phyloP scores from a whole-genome alignment of 2,888 invertebrate genomes.

The Athalia cordata region DNA sequence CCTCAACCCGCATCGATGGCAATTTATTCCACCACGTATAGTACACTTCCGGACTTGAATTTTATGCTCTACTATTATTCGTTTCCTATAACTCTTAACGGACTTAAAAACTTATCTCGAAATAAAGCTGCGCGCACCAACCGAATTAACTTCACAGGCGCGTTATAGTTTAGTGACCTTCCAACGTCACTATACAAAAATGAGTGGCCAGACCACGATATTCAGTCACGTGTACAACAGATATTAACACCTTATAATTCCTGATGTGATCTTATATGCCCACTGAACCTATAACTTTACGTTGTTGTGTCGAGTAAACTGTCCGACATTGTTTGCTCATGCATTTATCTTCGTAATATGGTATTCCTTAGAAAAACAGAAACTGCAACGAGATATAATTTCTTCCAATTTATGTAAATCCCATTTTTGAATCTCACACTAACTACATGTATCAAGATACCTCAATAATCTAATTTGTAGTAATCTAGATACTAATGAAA shows the following conservation, averaged over 20 bases:
- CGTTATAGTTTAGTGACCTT: slow-evolving; percentile 4
- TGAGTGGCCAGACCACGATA: slow-evolving; percentile 13
- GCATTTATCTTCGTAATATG: slow-evolving; percentile 7
- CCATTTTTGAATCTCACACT: too few relatives aligned
- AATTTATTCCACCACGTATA: slow-evolving; percentile 29
- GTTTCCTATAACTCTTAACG: neutral
- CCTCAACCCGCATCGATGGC: neutral
- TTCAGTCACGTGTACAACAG: slow-evolving; percentile 7
- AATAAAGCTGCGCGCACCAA: neutral
- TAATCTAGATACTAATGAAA: too few relatives aligned
- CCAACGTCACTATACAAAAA: slow-evolving; percentile 16
- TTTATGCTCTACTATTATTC: neutral
- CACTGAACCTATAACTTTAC: slow-evolving; percentile 7
- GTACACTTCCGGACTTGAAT: neutral
- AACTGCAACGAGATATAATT: neutral
- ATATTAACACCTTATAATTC: slow-evolving; percentile 27
- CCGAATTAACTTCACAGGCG: slow-evolving; percentile 1
- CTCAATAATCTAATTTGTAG: too few relatives aligned
- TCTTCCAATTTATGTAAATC: too few relatives aligned
- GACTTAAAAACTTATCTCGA: neutral
- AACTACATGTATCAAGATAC: too few relatives aligned
- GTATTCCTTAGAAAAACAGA: neutral
- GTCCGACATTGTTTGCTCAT: neutral
- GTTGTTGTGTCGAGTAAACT: neutral
- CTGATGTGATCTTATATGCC: neutral